These are phyloP conservation scores for Malurus elegans DNA, from an alignment of 2,113 vertebrate species.

Conservation along the genomic window DNA sequence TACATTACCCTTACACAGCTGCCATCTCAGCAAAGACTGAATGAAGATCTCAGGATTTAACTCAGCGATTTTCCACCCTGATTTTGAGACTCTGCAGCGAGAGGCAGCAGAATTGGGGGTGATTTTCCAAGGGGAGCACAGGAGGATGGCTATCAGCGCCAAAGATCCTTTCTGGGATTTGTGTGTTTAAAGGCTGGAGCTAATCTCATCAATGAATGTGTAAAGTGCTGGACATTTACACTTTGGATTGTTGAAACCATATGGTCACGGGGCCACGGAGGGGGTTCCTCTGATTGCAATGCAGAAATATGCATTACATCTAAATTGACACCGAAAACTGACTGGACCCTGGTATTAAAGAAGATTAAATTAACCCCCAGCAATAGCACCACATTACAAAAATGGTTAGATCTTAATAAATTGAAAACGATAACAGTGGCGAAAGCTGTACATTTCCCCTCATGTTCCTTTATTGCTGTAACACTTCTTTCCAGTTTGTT, in stretches of 20 bases:
- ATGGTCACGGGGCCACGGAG: conserved; percentile 35
- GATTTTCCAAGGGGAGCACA: not conserved
- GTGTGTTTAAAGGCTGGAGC: conserved; percentile 33
- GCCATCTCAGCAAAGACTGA: not conserved
- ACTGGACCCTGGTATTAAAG: conserved; percentile 52
- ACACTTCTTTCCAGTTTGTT: conserved; percentile 59
- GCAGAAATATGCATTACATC: conserved; percentile 48
- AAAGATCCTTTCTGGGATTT: not conserved
- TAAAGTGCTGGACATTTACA: conserved; percentile 29
- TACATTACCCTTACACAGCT: not conserved
- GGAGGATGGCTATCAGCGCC: not conserved
- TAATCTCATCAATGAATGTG: conserved; percentile 19
- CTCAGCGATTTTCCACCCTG: not conserved
- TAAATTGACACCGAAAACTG: conserved; percentile 60
- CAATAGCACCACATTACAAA: conserved; percentile 61
- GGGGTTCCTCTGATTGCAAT: conserved; percentile 7
- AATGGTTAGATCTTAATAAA: conserved; percentile 70
- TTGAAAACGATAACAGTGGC: conserved; percentile 63
- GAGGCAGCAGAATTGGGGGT: not conserved
- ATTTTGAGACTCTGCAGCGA: not conserved
- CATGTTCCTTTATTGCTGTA: conserved; percentile 67
- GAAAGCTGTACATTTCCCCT: conserved; percentile 56
- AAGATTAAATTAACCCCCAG: conserved; percentile 72
- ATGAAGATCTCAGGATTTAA: not conserved
- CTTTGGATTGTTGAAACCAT: conserved; percentile 38